Evolutionary conservation across 2,113 vertebrate species (phyloP), one percentile per base, ranked within the genome.

Genomic region (Kobus ellipsiprymnus): DNA sequence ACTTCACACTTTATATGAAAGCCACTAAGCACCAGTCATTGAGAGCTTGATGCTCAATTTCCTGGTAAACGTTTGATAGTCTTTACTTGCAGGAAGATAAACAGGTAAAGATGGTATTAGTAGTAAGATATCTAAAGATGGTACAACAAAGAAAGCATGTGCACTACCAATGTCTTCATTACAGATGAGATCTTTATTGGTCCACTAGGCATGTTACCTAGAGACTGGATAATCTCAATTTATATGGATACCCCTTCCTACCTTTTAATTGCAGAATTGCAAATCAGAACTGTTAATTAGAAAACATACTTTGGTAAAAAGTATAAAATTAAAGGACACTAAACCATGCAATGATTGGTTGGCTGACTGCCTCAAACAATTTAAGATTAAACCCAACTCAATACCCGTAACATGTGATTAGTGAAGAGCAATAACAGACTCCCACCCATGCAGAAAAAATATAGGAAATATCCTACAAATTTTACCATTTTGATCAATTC

Each of bases 1-100:
- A 85, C 23, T 59, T 13, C 50, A 71, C 33, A 36, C 59, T 82
- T 74, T 40, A 83, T 50, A 83, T 30, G 71, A 92, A 97, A 23
- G 30, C 36, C 91, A 92, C 44, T 46, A n/a, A 77, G 17, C 21
- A 87, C 40, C 44, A 86, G 17, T 85, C 14, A 64, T 44, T 2
- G 14, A 85, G 25, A 44, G 10, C 36, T 7, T 97, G 30, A 54
- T 77, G 62, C 15, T 93, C 23, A 36, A 91, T 67, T 83, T 82
- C 27, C 86, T 93, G 77, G 3, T 74, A 81, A 94, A 97, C 96
- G 14, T 30, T 29, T 67, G 64, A 30, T 44, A 87, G n/a, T 25
- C 10, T 97, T 94, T 81, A 86, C 30, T 71, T 27, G 17, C n/a
- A 96, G 17, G 3, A 92, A n/a, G 27, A 71, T 91, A 96, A 96